Evolutionary conservation across 2,797 vertebrate species (phyloP), one percentile per base, ranked within the genome.

Genomic region (Lophotriccus pileatus): DNA sequence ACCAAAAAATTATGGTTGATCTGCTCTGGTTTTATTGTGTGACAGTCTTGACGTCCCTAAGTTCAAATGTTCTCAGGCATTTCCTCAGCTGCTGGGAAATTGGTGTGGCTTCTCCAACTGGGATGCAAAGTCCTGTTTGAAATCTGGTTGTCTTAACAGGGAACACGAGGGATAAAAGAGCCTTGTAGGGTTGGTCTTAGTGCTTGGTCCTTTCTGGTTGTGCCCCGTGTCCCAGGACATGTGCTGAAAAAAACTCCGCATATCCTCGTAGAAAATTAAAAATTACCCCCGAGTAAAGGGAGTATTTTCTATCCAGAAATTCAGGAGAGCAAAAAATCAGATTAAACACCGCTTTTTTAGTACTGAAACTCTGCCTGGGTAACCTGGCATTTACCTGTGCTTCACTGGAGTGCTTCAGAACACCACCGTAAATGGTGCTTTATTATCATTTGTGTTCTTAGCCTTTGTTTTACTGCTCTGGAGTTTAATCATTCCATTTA

Each of bases 401-500:
- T 32, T 74, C 28, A n/a, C 41, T 5, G 0, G 4, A 22, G 1
- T 17, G 21, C 55, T 93, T 88, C 88, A 55, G 10, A 79, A 41
- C 81, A 62, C 37, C 56, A 7, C 36, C n/a, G 64, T n/a, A 74
- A 77, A 50, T 44, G 79, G 70, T 90, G 75, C 88, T 89, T 89
- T 73, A 47, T 84, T 72, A 18, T 47, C 22, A 3, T 67, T 84
- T 82, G 18, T 36, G 30, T 4, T 53, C 56, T 69, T 27, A 27
- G 30, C 69, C 47, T 63, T 84, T 73, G 37, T 89, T 95, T 83
- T 39, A 70, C 75, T 77, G 17, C 68, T 72, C 56, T 72, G 81
- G 20, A 70, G 37, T 83, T 94, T 28, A 75, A 55, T 60, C 83
- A 95, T 92, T 55, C 56, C 27, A 30, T 94, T 94, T 87, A 69